A percentile compares a stretch with the other conserved stretches of the same genome.
phyloP scores from a whole-genome alignment of 2,888 invertebrate genomes.

The Latrodectus hesperus region DNA sequence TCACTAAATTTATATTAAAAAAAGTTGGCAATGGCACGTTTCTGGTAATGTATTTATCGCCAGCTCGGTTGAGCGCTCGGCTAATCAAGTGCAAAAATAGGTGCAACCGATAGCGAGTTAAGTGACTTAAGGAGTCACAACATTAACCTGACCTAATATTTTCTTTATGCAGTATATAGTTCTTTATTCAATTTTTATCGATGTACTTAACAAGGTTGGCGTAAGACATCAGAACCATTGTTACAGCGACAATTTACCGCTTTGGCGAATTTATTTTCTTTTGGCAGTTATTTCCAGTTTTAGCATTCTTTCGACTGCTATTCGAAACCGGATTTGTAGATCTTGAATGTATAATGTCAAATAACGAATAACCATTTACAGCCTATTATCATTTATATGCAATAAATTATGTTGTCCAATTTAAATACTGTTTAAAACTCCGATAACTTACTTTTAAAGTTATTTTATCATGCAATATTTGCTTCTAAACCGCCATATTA shows the following conservation, averaged over 20 bases:
- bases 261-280: not conserved
- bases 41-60: not conserved
- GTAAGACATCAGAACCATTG: not conserved
- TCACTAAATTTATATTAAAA: not conserved
- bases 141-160: conserved; percentile 48
- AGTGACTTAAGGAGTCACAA: conserved; percentile 26
- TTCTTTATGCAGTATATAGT: not conserved
- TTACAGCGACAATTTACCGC: not conserved
- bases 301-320: no score
- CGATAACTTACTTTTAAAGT: no score
- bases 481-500: no score
- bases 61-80: conserved; percentile 34
- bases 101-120: conserved; percentile 43
- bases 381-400: no score
- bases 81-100: conserved; percentile 58
- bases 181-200: conserved; percentile 3
- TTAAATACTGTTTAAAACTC: no score
- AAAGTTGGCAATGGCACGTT: conserved; percentile 5
- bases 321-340: no score
- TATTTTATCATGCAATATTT: no score
- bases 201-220: not conserved
- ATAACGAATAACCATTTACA: no score
- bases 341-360: no score
- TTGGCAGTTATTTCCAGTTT: not conserved
- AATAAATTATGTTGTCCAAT: no score